phyloP scores from a whole-genome alignment of 2,113 vertebrate species.

The Psephotus haematonotus region DNA sequence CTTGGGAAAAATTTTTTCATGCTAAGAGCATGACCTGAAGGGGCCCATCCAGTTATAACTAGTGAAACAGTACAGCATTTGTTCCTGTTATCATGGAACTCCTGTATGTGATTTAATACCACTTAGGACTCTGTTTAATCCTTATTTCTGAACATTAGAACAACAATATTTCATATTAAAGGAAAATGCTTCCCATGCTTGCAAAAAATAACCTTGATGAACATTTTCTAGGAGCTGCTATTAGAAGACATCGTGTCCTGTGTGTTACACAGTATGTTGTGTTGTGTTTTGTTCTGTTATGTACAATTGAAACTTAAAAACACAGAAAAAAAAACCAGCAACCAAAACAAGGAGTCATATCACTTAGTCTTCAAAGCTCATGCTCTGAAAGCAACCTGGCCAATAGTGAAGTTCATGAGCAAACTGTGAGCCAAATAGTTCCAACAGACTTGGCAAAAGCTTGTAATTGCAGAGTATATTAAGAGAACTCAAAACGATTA shows the following conservation, averaged over 20 bases:
- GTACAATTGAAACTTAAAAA: not conserved
- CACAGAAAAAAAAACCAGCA: not conserved
- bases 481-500: not conserved
- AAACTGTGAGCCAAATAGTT: not conserved
- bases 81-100: not conserved
- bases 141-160: not conserved
- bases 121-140: not conserved
- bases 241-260: not conserved
- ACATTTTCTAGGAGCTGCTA: not conserved
- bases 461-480: not conserved
- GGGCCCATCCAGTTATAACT: not conserved
- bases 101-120: not conserved
- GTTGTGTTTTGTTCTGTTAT: rapidly evolving
- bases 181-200: not conserved
- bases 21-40: not conserved
- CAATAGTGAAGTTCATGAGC: not conserved
- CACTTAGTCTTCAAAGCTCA: not conserved
- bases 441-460: not conserved
- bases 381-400: not conserved
- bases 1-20: not conserved
- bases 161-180: not conserved
- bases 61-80: not conserved
- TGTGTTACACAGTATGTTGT: no score
- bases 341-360: not conserved
- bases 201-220: not conserved